Evolutionary conservation across 2,797 vertebrate genomes (phyloP).

Genomic region (Pitangus sulphuratus): DNA sequence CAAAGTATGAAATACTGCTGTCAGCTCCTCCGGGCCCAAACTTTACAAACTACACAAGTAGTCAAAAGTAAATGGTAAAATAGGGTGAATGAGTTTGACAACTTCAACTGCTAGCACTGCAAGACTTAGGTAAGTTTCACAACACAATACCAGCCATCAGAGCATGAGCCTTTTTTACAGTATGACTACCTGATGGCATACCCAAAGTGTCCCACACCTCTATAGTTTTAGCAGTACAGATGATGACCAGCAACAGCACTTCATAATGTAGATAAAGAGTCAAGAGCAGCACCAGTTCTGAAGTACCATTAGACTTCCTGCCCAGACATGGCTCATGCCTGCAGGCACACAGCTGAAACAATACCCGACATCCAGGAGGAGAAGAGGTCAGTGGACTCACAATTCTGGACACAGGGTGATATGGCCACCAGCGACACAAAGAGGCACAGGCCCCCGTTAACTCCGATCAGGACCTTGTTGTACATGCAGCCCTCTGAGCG

Average conservation of each 20-base stretch:
- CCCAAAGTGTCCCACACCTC: background rate
- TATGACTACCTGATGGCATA: background rate
- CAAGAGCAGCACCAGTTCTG: background rate
- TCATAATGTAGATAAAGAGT: background rate
- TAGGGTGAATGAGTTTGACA: background rate
- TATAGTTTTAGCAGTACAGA: background rate
- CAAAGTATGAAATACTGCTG: background rate
- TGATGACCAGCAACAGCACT: background rate
- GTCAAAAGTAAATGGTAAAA: background rate
- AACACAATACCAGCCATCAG: background rate
- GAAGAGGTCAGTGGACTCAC: slow-evolving; percentile 76
- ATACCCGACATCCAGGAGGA: background rate
- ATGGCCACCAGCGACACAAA: slow-evolving; percentile 90
- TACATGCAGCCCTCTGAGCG: slow-evolving; percentile 84
- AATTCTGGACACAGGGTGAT: slow-evolving; percentile 89
- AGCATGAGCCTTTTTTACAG: background rate
- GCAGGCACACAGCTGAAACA: background rate
- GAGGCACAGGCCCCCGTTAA: slow-evolving; percentile 91
- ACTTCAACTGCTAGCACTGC: background rate
- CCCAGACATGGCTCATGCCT: rapidly evolving
- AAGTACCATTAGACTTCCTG: background rate
- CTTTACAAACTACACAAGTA: background rate
- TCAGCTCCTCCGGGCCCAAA: background rate
- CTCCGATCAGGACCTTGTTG: slow-evolving; percentile 92
- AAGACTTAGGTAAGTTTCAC: background rate